Evolutionary conservation across 2,113 vertebrate genomes (phyloP), one percentile per base, ranked within the genome.

Genomic region (Centrocercus urophasianus): DNA sequence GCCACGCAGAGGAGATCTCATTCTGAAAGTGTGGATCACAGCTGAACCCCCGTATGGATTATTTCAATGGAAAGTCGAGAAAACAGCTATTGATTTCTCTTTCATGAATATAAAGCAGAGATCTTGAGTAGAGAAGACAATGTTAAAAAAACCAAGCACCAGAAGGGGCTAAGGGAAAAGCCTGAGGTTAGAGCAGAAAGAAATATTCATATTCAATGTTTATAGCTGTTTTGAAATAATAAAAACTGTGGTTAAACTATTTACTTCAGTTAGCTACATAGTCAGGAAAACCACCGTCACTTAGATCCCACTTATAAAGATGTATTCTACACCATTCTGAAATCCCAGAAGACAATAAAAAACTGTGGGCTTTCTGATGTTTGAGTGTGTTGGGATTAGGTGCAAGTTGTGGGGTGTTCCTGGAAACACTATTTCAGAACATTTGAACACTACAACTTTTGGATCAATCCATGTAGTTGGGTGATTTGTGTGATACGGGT

Each of bases 251-350:
- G 6, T n/a, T 18, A 42, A 6, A 47, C 71, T 74, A 30, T 87
- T 48, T 54, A 4, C 20, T 69, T 4, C 2, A 42, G 75, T 25
- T 14, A 59, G 1, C 18, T 88, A 54, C 52, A 1, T 6, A 38
- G 22, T 36, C 34, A 77, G 42, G 12, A 61, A 32, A 9, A 2
- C 1, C 12, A 8, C 7, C 17, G 7, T 48, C 2, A 1, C 4
- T 42, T 71, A 19, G 32, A 34, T 40, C 56, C 13, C 15, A 28
- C 76, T 72, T 76, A 4, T n/a, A 61, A 47, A 50, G 52, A 52
- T 25, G 5, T 20, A 10, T 13, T n/a, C 11, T 52, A 11, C 20
- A 19, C 20, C 7, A 8, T 59, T 83, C 28, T 56, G 67, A 89
- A 80, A 54, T 66, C 22, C 25, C 34, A 5, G 66, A 88, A 64